Evolutionary conservation across 2,797 vertebrate species (phyloP), one percentile per base, ranked within the genome.

Genomic region (Todus mexicanus): DNA sequence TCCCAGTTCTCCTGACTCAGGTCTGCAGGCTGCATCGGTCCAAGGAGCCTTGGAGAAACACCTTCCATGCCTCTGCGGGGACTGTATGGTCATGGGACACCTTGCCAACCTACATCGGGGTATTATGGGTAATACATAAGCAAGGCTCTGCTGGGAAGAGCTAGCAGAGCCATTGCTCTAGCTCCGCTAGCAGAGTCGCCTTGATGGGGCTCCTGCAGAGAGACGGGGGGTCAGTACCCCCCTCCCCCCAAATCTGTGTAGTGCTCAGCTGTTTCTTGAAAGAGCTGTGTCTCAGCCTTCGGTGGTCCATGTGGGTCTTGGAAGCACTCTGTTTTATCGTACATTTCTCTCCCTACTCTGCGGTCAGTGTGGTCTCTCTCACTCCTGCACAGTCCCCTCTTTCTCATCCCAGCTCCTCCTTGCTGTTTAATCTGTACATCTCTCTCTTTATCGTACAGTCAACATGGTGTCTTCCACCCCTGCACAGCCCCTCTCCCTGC

Each of bases 381-480:
- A 97, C 96, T 95, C 96, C 95, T 96, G 95, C 93, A 95, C 95
- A 97, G 94, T 95, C 96, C 94, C 96, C 95, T 94, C 96, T 97
- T 95, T 97, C 95, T 98, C 97, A 96, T 97, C 90, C 96, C 96
- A 97, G 97, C 85, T 96, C 86, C 94, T 93, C 87, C 91, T 97
- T 68, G 93, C 91, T 95, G 96, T 97, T 97, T 95, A 95, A 95
- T 95, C 96, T 95, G 97, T 97, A 94, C 91, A 94, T 92, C 95
- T 96, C 95, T 96, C 87, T 94, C 94, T 96, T 94, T 90, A 79
- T 96, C 57, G 97, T 97, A 96, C 90, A 96, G 96, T 97, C 93
- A 89, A 97, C 96, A 95, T 82, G 92, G 94, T 95, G 95, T 97
- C 97, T 97, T 97, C 97, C 97, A 97, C 96, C 96, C 96, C 89